Conservation (phyloP, 2,888 invertebrate species). For the Orthonychiurus folsomi region DNA sequence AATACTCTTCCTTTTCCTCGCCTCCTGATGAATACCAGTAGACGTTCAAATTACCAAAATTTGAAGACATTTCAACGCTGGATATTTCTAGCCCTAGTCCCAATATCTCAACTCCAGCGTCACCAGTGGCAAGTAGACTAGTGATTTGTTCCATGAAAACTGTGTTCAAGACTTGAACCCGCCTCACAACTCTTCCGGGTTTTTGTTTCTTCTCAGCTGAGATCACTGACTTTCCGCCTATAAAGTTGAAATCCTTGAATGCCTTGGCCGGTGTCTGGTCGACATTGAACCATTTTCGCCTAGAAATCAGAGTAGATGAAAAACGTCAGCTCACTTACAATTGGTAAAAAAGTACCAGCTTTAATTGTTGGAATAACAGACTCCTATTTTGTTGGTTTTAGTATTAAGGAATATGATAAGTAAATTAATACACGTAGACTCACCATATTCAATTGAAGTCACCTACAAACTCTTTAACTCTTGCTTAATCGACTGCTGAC, state of each 20-base stretch:
- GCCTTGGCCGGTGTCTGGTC: background rate
- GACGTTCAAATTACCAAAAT: conserved; percentile 59
- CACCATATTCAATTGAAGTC: no score
- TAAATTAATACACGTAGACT: no score
- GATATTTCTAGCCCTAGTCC: conserved; percentile 64
- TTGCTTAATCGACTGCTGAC: no score
- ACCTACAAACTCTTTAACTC: no score
- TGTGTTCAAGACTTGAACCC: conserved; percentile 63
- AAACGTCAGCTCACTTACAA: background rate
- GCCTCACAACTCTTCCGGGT: conserved; percentile 42
- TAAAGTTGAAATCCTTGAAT: background rate
- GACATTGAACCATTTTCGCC: conserved; percentile 6
- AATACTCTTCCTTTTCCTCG: conserved; percentile 47
- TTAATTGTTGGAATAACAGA: no score
- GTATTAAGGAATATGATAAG: no score
- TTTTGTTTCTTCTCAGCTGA: conserved; percentile 14
- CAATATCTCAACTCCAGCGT: conserved; percentile 52
- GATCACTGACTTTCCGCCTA: background rate
- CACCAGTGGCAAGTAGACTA: conserved; percentile 66
- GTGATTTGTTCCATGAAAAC: conserved; percentile 72
- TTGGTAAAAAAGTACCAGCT: no score
- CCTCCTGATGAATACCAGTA: conserved; percentile 53
- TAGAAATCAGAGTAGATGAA: background rate
- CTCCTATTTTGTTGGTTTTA: no score
- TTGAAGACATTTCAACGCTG: conserved; percentile 57